Percentiles rank a stretch among this genome's conserved stretches.
These are phyloP conservation scores for Steinernema carpocapsae DNA, from an alignment of 2,888 invertebrate genomes.

Conservation along the genomic window DNA sequence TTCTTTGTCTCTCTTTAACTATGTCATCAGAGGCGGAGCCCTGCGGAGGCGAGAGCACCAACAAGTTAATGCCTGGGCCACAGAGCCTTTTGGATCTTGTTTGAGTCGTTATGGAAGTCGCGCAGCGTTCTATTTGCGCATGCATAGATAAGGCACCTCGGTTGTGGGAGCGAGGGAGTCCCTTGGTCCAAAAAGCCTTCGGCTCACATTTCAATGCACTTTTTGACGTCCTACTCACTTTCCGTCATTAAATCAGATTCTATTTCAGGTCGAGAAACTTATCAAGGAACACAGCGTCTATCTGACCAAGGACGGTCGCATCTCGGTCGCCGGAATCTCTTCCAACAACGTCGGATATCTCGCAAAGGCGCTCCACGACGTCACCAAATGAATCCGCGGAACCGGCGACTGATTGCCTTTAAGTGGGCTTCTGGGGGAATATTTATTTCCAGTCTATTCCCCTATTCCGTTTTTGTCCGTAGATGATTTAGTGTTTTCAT, in stretches of 20 bases:
- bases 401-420: conserved; percentile 9
- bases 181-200: neutral
- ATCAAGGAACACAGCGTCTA: conserved; percentile 90
- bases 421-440: conserved; percentile 16
- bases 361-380: conserved; percentile 89
- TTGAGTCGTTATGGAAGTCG: neutral
- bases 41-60: neutral
- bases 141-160: neutral
- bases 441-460: conserved; percentile 23
- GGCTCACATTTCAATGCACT: conserved; percentile 15
- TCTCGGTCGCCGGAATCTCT: conserved; percentile 94
- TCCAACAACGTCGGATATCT: conserved; percentile 92
- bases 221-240: conserved; percentile 9
- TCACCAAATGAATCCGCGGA: conserved; percentile 75
- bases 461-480: neutral
- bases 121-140: conserved; percentile 11
- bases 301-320: conserved; percentile 94
- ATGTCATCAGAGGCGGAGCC: conserved; percentile 22
- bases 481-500: conserved; percentile 17
- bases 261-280: conserved; percentile 73
- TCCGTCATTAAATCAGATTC: neutral
- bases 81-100: neutral
- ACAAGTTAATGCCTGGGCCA: conserved; percentile 9
- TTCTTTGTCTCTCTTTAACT: conserved; percentile 26
- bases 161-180: neutral